Percentiles rank a stretch among this genome's conserved stretches.
Conservation (phyloP, 2,888 invertebrate genomes). For the Entomobrya multifasciata region DNA sequence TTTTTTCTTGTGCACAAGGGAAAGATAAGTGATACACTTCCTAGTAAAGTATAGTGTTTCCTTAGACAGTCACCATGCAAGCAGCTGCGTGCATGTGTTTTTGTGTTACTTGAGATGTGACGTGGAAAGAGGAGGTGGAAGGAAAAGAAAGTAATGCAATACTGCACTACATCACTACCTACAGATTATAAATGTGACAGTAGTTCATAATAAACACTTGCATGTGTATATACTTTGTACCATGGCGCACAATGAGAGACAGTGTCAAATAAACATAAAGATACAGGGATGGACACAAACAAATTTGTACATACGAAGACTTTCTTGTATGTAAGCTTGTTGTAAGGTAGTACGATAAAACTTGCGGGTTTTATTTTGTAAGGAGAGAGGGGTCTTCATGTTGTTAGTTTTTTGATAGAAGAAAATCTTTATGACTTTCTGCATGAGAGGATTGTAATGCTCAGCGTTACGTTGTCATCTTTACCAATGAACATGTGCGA, state of each 20-base stretch:
- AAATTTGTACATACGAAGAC: no score
- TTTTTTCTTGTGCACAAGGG: slow-evolving; percentile 8
- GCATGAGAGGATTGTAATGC: slow-evolving; percentile 27
- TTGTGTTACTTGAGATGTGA: slow-evolving; percentile 5
- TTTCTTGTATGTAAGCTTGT: not conserved
- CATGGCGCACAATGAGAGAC: no score
- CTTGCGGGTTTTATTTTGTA: not conserved
- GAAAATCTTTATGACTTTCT: slow-evolving; percentile 50
- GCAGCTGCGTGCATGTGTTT: not conserved
- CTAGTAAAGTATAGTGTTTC: slow-evolving; percentile 27
- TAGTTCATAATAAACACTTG: not conserved
- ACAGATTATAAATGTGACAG: slow-evolving; percentile 24
- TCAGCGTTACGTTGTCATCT: slow-evolving; percentile 3
- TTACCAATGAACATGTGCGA: slow-evolving; percentile 37
- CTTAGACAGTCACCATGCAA: not conserved
- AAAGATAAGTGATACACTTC: slow-evolving; percentile 53
- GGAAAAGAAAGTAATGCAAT: slow-evolving; percentile 30
- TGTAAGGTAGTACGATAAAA: not conserved
- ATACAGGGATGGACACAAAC: not conserved
- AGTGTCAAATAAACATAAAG: slow-evolving; percentile 47
- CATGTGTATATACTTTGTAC: not conserved
- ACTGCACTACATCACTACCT: not conserved
- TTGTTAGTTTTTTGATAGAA: not conserved
- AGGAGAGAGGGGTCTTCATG: not conserved
- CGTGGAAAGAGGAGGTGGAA: not conserved